A percentile compares a stretch with the other conserved stretches of the same genome.
phyloP scores from a whole-genome alignment of 2,113 vertebrate species.

The Progne subis region DNA sequence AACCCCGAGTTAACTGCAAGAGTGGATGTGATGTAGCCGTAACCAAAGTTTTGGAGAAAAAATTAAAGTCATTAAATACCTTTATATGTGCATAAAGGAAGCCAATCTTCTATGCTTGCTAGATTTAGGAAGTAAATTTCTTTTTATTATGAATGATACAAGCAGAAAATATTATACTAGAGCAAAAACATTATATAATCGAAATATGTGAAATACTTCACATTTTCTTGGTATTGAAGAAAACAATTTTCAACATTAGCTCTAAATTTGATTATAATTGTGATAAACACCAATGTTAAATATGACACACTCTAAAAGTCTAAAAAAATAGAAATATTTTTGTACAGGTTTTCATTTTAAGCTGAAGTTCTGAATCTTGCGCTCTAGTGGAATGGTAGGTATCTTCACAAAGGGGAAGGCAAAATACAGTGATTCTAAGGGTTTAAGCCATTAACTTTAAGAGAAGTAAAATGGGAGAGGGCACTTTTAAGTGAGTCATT shows the following conservation, averaged over 20 bases:
- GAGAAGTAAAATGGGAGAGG: not conserved
- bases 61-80: not conserved
- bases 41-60: rapidly evolving
- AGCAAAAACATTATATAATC: not conserved
- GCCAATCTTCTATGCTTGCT: rapidly evolving
- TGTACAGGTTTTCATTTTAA: not conserved
- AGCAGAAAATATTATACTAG: not conserved
- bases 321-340: not conserved
- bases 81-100: not conserved
- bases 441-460: not conserved
- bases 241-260: not conserved
- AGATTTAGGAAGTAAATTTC: not conserved
- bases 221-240: not conserved
- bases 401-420: not conserved
- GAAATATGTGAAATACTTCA: not conserved
- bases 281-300: not conserved
- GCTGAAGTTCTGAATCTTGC: not conserved
- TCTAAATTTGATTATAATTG: not conserved
- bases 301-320: not conserved
- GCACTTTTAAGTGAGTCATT: not conserved
- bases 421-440: not conserved
- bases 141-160: not conserved
- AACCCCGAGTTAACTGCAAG: not conserved
- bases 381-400: not conserved
- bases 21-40: not conserved